Base-by-base conservation (phyloP, 2,888 invertebrate species). In the Halictus ligatus region DNA sequence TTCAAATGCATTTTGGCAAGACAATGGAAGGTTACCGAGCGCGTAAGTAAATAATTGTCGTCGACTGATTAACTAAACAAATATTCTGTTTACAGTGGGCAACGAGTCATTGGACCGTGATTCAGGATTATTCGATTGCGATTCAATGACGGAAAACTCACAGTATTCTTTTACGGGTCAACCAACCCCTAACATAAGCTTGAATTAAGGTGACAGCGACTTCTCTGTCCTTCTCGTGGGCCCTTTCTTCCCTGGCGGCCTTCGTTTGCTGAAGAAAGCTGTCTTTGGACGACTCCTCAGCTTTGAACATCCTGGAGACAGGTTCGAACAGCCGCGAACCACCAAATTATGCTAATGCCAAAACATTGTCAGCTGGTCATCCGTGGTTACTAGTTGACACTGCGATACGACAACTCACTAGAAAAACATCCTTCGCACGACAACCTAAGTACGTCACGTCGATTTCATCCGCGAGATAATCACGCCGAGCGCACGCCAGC, bases 241-340 rank as follows among this genome's bases (percentile, higher is more conserved):
- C 98, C 82, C 99, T 96, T 95, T 98, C 98, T 94, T 98, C 98
- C 85, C 99, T 96, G 21, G 99, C 98, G 48, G 97, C 98, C 95
- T 99, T 99, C 7, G 98, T 98, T 94, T 98, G 98, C 95, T 98
- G 98, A 93, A 99, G 96, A 95, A 99, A 99, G 91, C 96, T 96
- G 91, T 97, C 97, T 95, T 98, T 98, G 92, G 97, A 96, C 58
- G 96, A 96, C 91, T 97, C 97, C 50, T 96, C 95, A 91, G 96
- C 96, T 91, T 96, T 96, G 93, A 97, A 97, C 97, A 97, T 97
- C 89, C 89, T 95, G 80, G 84, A 86, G 50, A 75, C 80, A 89
- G 77, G 58, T 83, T 75, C 83, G 80, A 86, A 18, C 83, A 75
- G 75, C 81, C 75, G 78, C 89, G 85, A 88, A 84, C 46, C 88